phyloP scores from a whole-genome alignment of 23 tunicate species.

The Clavelina lepadiformis region DNA sequence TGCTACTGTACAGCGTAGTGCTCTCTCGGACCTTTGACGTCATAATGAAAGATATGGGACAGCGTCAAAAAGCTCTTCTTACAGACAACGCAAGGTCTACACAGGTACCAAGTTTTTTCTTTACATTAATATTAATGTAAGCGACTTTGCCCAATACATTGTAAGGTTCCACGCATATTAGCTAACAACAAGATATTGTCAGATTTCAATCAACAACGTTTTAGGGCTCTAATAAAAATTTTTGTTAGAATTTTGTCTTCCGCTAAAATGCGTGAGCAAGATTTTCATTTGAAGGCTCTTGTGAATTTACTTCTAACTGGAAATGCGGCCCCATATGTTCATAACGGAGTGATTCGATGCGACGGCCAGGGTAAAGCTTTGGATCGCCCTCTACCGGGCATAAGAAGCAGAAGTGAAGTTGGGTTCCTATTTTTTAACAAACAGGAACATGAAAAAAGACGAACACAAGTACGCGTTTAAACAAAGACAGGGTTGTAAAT shows the following conservation, averaged over 20 bases:
- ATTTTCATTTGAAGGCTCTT: slow-evolving; percentile 34
- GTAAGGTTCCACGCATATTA: not conserved
- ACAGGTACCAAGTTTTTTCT: no score
- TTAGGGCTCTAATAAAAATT: no score
- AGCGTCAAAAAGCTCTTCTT: slow-evolving; percentile 35
- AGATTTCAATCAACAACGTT: not conserved
- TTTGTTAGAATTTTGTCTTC: no score
- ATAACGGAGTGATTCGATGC: slow-evolving; percentile 61
- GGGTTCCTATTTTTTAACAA: slow-evolving; percentile 81
- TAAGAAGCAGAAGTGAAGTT: slow-evolving; percentile 50
- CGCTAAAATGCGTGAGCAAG: no score
- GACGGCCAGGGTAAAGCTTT: slow-evolving; percentile 63
- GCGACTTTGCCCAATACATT: not conserved
- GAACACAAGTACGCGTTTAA: slow-evolving; percentile 41
- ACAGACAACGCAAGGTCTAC: slow-evolving; percentile 78
- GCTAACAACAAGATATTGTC: not conserved
- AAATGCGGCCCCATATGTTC: slow-evolving; percentile 53
- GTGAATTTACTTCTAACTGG: slow-evolving; percentile 63
- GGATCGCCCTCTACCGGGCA: slow-evolving; percentile 46
- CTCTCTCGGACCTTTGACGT: slow-evolving; percentile 54
- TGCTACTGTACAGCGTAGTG: slow-evolving; percentile 71
- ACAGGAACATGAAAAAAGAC: slow-evolving; percentile 44
- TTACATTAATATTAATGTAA: not conserved
- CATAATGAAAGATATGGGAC: slow-evolving; percentile 48
- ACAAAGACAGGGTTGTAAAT: no score